These are phyloP conservation scores for Thysanoteuthis rhombus DNA, from an alignment of 2,888 invertebrate species.

Conservation along the genomic window DNA sequence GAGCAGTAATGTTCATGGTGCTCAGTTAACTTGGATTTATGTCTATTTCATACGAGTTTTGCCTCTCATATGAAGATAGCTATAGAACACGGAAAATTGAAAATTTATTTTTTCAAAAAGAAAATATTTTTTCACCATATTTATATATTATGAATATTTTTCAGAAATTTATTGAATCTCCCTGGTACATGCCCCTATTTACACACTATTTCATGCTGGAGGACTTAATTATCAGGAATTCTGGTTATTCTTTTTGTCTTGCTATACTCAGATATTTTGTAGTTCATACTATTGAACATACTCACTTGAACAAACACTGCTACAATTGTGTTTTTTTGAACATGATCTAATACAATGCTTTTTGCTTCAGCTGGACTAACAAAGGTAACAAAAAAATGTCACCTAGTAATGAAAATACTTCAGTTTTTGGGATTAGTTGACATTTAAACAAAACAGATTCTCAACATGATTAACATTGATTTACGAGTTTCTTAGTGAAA, in stretches of 20 bases:
- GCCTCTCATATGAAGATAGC: not conserved
- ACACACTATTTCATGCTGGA: too few species aligned
- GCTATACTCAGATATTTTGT: not conserved
- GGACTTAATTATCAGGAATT: not conserved
- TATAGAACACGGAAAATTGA: not conserved
- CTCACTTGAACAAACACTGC: not conserved
- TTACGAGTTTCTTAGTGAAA: too few species aligned
- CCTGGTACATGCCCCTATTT: not conserved
- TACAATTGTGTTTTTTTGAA: conserved; percentile 23
- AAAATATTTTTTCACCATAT: not conserved
- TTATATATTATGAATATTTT: not conserved
- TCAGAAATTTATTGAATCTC: not conserved
- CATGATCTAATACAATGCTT: not conserved
- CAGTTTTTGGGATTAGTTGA: not conserved
- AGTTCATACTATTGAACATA: not conserved
- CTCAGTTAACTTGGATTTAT: not conserved
- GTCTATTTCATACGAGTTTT: not conserved
- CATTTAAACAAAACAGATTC: not conserved
- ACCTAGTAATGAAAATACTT: too few species aligned
- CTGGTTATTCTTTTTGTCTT: not conserved
- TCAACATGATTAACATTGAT: not conserved
- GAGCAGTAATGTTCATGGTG: too few species aligned
- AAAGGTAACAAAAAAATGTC: not conserved
- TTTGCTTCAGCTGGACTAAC: not conserved
- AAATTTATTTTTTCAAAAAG: not conserved